Percentiles rank a stretch among this genome's conserved stretches.
phyloP scores from a whole-genome alignment of 2,113 vertebrate genomes.

The Parus major region DNA sequence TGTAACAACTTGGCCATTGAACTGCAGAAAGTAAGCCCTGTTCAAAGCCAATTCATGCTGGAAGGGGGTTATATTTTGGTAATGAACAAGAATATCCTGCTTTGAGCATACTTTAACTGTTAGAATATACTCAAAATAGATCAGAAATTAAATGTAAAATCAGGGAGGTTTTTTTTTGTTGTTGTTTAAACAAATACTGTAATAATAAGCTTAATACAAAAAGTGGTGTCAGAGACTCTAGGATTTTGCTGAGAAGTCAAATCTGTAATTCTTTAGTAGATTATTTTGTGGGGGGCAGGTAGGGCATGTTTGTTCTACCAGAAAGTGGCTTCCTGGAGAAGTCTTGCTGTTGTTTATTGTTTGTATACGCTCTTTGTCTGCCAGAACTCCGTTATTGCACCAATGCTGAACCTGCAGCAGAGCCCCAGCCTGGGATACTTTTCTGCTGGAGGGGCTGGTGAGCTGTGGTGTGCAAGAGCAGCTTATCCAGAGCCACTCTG shows the following conservation, averaged over 20 bases:
- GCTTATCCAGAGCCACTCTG: background rate
- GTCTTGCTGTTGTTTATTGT: background rate
- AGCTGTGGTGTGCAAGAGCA: background rate
- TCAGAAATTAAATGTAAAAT: background rate
- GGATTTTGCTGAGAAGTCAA: background rate
- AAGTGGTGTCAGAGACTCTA: background rate
- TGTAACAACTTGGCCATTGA: background rate
- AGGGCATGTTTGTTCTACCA: background rate
- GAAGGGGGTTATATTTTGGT: background rate
- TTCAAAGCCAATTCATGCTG: background rate
- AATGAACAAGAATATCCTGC: background rate
- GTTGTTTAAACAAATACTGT: background rate
- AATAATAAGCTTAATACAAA: too few relatives aligned
- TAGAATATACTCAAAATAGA: background rate
- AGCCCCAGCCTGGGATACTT: rapidly evolving
- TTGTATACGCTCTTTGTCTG: background rate
- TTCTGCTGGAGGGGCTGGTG: background rate
- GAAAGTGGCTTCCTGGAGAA: background rate
- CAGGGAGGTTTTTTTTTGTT: background rate
- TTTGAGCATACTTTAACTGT: background rate
- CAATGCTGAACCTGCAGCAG: background rate
- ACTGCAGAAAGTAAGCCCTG: background rate
- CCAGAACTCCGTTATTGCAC: rapidly evolving
- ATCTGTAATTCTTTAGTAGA: background rate
- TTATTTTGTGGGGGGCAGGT: background rate